Conservation (phyloP, 1,140 invertebrate genomes). For the Dufourea novaeangliae region DNA sequence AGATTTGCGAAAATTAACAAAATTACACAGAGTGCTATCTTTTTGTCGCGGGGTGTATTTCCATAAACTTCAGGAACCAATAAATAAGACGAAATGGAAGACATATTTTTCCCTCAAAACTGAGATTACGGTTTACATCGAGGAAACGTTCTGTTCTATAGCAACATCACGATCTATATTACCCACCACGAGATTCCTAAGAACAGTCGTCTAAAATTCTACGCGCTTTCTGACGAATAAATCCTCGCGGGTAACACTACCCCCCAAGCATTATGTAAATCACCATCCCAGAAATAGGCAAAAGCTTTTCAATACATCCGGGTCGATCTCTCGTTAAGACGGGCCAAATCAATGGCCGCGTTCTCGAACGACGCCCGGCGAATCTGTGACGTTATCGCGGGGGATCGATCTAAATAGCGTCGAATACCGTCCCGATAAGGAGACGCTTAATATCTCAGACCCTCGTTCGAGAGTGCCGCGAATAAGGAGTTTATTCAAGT, state of each 20-base stretch:
- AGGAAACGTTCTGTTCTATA: too few relatives aligned
- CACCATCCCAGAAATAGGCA: neutral
- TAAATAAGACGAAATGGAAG: too few relatives aligned
- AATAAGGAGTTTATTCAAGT: constrained; percentile 61
- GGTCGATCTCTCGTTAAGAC: constrained; percentile 31
- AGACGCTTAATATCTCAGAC: constrained; percentile 50
- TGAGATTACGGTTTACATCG: too few relatives aligned
- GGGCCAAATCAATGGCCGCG: constrained; percentile 39
- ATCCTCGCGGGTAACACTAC: neutral
- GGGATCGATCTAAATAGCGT: constrained; percentile 62
- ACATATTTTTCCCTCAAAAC: too few relatives aligned
- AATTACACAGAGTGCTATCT: too few relatives aligned
- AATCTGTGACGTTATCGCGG: constrained; percentile 44
- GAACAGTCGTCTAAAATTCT: neutral
- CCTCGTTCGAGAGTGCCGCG: constrained; percentile 28
- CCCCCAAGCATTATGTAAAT: constrained; percentile 33
- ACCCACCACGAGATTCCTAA: too few relatives aligned
- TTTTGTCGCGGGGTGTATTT: too few relatives aligned
- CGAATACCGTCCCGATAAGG: constrained; percentile 58
- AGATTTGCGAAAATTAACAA: too few relatives aligned
- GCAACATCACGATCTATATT: too few relatives aligned
- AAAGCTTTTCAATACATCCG: constrained; percentile 37
- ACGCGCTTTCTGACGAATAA: neutral
- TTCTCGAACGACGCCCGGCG: constrained; percentile 18
- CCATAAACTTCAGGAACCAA: too few relatives aligned